Evolutionary conservation across 2,113 vertebrate genomes (phyloP).

Genomic region (Vireo altiloquus): DNA sequence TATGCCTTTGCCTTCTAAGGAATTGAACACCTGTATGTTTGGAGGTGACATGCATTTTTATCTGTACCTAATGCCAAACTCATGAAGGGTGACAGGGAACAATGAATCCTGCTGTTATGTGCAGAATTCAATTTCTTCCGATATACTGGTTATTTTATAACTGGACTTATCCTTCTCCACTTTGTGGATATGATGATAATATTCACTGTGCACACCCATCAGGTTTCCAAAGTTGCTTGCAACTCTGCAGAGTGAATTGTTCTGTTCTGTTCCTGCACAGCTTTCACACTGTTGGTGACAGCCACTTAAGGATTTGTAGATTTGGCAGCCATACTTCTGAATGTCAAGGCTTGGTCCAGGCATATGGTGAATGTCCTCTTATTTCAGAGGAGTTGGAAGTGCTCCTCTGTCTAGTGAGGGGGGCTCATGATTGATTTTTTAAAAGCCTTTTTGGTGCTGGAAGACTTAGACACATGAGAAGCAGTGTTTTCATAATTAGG

Average conservation of each 20-base stretch:
- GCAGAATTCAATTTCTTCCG: background rate
- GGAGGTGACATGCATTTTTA: background rate
- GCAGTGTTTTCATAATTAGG: background rate
- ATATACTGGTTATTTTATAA: background rate
- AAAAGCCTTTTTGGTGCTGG: background rate
- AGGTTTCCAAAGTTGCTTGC: background rate
- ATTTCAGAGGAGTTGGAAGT: background rate
- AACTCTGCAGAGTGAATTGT: background rate
- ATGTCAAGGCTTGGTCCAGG: background rate
- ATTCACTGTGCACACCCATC: background rate
- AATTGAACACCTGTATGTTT: background rate
- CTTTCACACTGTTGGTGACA: background rate
- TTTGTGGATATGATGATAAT: background rate
- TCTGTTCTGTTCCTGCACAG: background rate
- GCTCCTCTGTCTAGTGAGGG: background rate
- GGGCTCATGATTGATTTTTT: background rate
- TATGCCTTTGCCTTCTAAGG: fast-evolving
- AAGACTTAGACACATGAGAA: background rate
- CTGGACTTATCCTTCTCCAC: background rate
- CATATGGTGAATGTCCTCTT: background rate
- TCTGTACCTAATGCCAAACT: background rate
- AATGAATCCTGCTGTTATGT: background rate
- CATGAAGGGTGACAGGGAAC: background rate
- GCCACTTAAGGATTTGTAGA: background rate
- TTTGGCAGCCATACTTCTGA: background rate